These are phyloP conservation scores for Panagrolaimus sp. DNA, from an alignment of 1,140 invertebrate genomes.

Conservation along the genomic window DNA sequence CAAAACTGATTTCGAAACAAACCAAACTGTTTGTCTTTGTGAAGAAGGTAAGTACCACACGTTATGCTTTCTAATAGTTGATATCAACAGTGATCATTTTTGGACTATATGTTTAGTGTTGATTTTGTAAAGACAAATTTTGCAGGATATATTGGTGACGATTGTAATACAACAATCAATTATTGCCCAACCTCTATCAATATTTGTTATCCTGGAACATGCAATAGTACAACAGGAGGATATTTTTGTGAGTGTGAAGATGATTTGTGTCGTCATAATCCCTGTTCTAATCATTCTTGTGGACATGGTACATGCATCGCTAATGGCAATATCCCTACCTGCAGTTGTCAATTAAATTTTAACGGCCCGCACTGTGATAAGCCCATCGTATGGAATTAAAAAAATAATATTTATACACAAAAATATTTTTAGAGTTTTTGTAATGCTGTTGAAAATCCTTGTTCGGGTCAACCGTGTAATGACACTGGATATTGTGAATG, in stretches of 20 bases:
- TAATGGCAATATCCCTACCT: not conserved
- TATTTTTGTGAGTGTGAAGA: constrained; percentile 1
- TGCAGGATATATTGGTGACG: not conserved
- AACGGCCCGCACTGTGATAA: not conserved
- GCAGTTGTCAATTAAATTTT: not conserved
- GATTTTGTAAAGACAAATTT: too few relatives aligned
- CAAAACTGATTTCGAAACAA: too few relatives aligned
- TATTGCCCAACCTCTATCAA: not conserved
- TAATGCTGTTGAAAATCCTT: not conserved
- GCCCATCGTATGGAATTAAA: not conserved
- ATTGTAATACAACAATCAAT: not conserved
- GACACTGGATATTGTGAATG: not conserved
- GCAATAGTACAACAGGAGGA: not conserved
- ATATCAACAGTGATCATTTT: too few relatives aligned
- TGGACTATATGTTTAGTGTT: too few relatives aligned
- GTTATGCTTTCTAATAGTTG: too few relatives aligned
- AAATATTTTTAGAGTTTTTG: not conserved
- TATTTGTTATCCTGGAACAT: not conserved
- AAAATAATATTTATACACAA: not conserved
- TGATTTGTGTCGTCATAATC: not conserved
- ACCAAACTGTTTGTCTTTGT: too few relatives aligned
- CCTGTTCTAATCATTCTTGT: not conserved
- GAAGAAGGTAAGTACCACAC: too few relatives aligned
- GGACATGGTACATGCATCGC: not conserved
- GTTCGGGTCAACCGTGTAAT: not conserved